phyloP scores from a whole-genome alignment of 2,797 vertebrate species.

The Sebastes kiyomatsui region DNA sequence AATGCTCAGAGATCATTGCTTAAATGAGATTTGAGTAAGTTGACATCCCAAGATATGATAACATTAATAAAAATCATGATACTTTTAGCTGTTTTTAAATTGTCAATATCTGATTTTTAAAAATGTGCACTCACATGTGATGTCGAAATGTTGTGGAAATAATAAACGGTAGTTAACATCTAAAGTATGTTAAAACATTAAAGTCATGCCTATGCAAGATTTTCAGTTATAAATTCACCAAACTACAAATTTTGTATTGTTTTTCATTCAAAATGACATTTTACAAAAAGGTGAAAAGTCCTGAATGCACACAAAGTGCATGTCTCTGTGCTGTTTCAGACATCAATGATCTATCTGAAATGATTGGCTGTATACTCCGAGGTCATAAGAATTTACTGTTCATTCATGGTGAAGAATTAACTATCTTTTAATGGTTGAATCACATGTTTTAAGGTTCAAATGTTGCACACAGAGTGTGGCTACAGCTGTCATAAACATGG shows the following conservation, averaged over 20 bases:
- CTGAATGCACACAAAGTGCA: not conserved
- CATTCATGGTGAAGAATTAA: slow-evolving; percentile 57
- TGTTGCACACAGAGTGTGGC: slow-evolving; percentile 1
- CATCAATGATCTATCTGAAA: slow-evolving; percentile 5
- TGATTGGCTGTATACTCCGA: not conserved
- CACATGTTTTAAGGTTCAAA: slow-evolving; percentile 65
- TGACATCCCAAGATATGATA: not conserved
- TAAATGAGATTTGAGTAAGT: not conserved
- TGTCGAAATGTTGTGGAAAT: not conserved
- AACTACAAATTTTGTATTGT: not conserved
- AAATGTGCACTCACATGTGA: not conserved
- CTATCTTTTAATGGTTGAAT: slow-evolving; percentile 47
- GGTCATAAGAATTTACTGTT: slow-evolving; percentile 14
- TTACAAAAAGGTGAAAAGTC: not conserved
- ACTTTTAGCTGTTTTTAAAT: not conserved
- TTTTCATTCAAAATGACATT: not conserved
- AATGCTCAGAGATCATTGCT: not conserved
- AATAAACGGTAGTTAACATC: not conserved
- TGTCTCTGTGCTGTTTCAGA: slow-evolving; percentile 8
- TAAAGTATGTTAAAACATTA: no score
- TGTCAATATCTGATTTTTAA: not conserved
- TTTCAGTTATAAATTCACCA: not conserved
- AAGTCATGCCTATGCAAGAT: not conserved
- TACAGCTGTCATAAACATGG: slow-evolving; percentile 62
- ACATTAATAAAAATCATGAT: not conserved